These are phyloP conservation scores for Diloba caeruleocephala DNA, from an alignment of 2,888 invertebrate species.

Conservation along the genomic window DNA sequence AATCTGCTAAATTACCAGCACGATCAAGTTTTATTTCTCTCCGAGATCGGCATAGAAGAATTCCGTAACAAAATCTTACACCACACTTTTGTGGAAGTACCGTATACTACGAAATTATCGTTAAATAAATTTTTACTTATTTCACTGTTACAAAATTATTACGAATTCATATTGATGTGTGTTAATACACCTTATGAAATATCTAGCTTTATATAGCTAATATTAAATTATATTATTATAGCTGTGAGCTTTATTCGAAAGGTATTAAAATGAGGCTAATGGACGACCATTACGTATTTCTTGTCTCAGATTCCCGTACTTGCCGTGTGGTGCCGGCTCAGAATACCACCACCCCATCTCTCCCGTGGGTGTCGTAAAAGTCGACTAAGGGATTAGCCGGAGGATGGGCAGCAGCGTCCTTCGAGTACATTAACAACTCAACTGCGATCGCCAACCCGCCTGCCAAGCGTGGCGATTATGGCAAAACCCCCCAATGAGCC, in stretches of 20 bases:
- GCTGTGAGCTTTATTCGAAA: not conserved
- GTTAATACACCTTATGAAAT: conserved; percentile 36
- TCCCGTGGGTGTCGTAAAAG: too few relatives aligned
- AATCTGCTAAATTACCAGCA: too few relatives aligned
- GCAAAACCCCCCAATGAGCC: too few relatives aligned
- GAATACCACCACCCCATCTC: too few relatives aligned
- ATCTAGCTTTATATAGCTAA: conserved; percentile 11
- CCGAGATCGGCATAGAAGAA: conserved; percentile 6
- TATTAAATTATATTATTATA: conserved; percentile 19
- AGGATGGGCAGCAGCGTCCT: too few relatives aligned
- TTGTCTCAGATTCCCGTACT: not conserved
- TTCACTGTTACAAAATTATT: conserved; percentile 30
- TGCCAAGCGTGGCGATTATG: too few relatives aligned
- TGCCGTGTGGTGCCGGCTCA: too few relatives aligned
- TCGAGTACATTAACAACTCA: too few relatives aligned
- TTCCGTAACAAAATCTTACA: conserved; percentile 14
- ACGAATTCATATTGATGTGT: conserved; percentile 24
- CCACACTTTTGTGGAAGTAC: conserved; percentile 24
- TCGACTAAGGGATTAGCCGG: too few relatives aligned
- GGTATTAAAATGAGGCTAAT: conserved; percentile 14
- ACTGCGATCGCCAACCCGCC: too few relatives aligned
- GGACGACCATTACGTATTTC: too few relatives aligned
- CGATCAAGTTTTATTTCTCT: too few relatives aligned
- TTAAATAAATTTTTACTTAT: conserved; percentile 32
- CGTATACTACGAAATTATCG: conserved; percentile 13